These are phyloP conservation scores for Cremastinae sp. DNA, from an alignment of 2,888 invertebrate species.

Conservation along the genomic window DNA sequence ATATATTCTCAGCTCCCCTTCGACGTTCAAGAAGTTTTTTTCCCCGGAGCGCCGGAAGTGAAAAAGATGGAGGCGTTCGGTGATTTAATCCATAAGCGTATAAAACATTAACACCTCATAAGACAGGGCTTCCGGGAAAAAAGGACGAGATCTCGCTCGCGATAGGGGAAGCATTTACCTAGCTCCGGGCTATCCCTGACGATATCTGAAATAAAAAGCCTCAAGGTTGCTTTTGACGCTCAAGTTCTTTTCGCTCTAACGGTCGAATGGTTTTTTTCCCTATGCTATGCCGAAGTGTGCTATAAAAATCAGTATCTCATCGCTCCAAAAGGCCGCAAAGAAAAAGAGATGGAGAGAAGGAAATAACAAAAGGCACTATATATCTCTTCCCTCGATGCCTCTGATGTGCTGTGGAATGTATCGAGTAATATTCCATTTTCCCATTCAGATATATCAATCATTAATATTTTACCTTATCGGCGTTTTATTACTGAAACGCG, in stretches of 20 bases:
- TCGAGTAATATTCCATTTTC: conserved; percentile 4
- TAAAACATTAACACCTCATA: conserved; percentile 55
- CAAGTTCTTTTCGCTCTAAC: conserved; percentile 40
- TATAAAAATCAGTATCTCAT: conserved; percentile 50
- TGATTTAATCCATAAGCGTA: conserved; percentile 36
- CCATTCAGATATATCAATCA: conserved; percentile 29
- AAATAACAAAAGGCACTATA: too few relatives aligned
- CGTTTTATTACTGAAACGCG: too few relatives aligned
- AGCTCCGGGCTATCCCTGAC: conserved; percentile 10
- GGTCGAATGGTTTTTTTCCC: conserved; percentile 29
- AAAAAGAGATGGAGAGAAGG: not conserved
- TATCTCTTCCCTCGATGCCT: conserved; percentile 18
- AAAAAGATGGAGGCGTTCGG: conserved; percentile 11
- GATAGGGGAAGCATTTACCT: conserved; percentile 32
- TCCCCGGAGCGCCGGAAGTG: conserved; percentile 26
- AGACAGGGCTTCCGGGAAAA: conserved; percentile 24
- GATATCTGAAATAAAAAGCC: conserved; percentile 34
- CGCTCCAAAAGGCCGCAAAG: conserved; percentile 23
- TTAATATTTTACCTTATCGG: too few relatives aligned
- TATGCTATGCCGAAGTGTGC: conserved; percentile 4
- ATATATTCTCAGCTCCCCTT: not conserved
- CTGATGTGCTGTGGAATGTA: conserved; percentile 15
- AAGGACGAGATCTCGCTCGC: conserved; percentile 37
- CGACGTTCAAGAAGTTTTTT: conserved; percentile 24
- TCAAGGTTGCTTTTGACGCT: conserved; percentile 35